Percentiles rank a stretch among this genome's conserved stretches.
These are phyloP conservation scores for Callionymus lyra DNA, from an alignment of 2,113 vertebrate genomes.

Conservation along the genomic window DNA sequence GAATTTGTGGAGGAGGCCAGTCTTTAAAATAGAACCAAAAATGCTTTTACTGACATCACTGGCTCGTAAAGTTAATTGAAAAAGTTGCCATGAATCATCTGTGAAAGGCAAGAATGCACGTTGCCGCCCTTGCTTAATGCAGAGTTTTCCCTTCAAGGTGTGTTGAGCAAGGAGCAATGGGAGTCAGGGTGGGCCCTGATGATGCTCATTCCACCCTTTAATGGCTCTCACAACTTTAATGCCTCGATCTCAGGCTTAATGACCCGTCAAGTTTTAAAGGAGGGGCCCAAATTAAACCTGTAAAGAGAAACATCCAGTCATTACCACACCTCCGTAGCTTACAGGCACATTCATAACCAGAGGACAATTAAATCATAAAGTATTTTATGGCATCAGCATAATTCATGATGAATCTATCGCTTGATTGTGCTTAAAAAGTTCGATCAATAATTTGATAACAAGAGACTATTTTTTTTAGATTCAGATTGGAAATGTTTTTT, in stretches of 20 bases:
- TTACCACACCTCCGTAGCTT: slow-evolving; percentile 41
- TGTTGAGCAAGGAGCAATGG: slow-evolving; percentile 31
- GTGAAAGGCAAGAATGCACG: slow-evolving; percentile 44
- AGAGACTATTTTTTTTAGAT: too few relatives aligned
- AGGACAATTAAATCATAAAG: slow-evolving; percentile 52
- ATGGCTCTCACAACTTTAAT: slow-evolving; percentile 58
- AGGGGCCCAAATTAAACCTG: slow-evolving; percentile 59
- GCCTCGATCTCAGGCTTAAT: slow-evolving; percentile 62
- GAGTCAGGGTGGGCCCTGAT: slow-evolving; percentile 26
- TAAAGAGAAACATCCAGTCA: slow-evolving; percentile 57
- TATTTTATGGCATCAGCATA: slow-evolving; percentile 30
- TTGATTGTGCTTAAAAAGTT: too few relatives aligned
- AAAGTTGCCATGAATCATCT: slow-evolving; percentile 46
- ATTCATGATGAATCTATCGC: slow-evolving; percentile 17
- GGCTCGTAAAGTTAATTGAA: slow-evolving; percentile 69
- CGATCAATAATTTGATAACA: too few relatives aligned
- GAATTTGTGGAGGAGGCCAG: slow-evolving; percentile 34
- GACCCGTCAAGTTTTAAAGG: slow-evolving; percentile 49
- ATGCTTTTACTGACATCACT: slow-evolving; percentile 62
- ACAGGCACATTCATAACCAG: slow-evolving; percentile 38
- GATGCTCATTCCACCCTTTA: slow-evolving; percentile 33
- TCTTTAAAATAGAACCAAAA: slow-evolving; percentile 43
- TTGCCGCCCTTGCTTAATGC: slow-evolving; percentile 35
- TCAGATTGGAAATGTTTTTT: too few relatives aligned
- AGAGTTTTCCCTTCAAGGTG: slow-evolving; percentile 47